phyloP scores from a whole-genome alignment of 2,113 vertebrate species.

The Chloropsis cyanopogon region DNA sequence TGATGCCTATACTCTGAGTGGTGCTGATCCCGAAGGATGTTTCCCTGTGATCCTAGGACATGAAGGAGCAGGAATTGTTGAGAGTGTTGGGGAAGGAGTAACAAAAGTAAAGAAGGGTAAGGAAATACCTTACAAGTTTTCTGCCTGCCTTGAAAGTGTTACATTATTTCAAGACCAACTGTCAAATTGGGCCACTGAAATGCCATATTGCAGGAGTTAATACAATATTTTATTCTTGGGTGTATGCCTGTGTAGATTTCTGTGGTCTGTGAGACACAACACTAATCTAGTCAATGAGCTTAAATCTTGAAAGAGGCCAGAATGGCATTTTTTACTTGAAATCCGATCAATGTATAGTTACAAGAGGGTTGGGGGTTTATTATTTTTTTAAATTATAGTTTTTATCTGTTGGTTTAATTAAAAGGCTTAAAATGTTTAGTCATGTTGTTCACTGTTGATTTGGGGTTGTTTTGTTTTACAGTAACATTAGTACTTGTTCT shows the following conservation, averaged over 20 bases:
- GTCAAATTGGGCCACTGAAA: neutral
- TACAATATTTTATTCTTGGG: neutral
- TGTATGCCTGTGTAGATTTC: neutral
- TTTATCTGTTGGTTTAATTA: neutral
- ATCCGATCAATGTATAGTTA: neutral
- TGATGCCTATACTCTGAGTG: constrained; percentile 80
- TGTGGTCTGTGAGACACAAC: neutral
- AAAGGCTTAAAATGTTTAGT: neutral
- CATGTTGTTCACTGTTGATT: neutral
- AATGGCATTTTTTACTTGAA: neutral
- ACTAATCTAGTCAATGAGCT: neutral
- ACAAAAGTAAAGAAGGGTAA: constrained; percentile 89
- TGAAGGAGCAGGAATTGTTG: constrained; percentile 81
- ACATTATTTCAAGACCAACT: neutral
- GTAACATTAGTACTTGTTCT: neutral
- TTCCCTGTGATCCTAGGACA: constrained; percentile 83
- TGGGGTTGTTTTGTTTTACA: neutral
- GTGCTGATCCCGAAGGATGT: constrained; percentile 76
- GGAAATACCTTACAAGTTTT: neutral
- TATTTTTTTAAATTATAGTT: neutral
- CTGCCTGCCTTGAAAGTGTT: neutral
- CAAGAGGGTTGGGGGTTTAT: neutral
- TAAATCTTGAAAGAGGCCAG: neutral
- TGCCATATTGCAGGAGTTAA: neutral
- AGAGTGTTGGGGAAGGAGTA: constrained; percentile 88